Conservation (phyloP, 2,888 invertebrate genomes). For the Diaphora mendica region DNA sequence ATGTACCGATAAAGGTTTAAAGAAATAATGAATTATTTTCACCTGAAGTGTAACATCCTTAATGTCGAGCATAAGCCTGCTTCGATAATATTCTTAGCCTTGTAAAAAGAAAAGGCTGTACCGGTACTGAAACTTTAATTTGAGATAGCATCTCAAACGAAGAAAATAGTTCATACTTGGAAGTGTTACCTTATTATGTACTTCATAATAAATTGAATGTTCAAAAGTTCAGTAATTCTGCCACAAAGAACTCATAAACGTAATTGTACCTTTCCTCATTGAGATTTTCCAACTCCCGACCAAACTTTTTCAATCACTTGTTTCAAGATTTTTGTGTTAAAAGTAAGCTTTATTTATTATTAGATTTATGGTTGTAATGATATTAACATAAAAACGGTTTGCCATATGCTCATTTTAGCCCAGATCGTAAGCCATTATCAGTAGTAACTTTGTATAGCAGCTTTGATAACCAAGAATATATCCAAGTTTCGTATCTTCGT, state of each 20-base stretch:
- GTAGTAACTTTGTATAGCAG: neutral
- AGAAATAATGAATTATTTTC: neutral
- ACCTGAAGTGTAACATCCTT: neutral
- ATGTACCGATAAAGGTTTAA: neutral
- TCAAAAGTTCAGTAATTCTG: neutral
- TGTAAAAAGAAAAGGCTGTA: neutral
- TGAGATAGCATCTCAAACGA: neutral
- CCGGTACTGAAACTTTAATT: neutral
- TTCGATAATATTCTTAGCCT: neutral
- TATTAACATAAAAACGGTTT: neutral
- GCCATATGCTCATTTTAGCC: neutral
- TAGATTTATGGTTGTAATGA: neutral
- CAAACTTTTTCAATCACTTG: neutral
- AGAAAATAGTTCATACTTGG: neutral
- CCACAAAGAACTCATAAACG: neutral
- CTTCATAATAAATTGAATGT: neutral
- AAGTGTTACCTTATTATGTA: neutral
- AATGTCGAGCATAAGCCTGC: neutral
- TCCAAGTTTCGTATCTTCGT: slow-evolving; percentile 5
- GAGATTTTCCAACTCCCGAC: neutral
- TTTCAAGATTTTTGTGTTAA: neutral
- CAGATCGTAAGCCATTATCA: neutral
- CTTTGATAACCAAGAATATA: neutral
- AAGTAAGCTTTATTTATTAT: neutral
- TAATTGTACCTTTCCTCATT: neutral